Base-by-base conservation (phyloP, 2,888 invertebrate species). In the Nemotelus pantherinus region DNA sequence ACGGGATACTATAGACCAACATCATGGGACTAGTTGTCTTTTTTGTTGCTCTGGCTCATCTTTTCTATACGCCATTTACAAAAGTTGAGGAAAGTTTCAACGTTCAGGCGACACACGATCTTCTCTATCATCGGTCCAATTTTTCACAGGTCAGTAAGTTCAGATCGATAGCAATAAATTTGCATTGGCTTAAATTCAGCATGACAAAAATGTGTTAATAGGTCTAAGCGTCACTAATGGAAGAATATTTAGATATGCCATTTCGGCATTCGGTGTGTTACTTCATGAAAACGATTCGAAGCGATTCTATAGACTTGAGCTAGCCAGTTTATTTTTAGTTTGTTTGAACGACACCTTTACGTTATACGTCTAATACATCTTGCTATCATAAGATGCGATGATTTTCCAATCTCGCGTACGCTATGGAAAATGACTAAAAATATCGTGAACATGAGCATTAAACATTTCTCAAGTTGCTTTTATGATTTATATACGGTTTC, bases 1-100 rank as follows among this genome's bases (percentile, higher is more conserved):
- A 6, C 53, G 6, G 6, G 53, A 9, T 53, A 10, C 53, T 25
- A 25, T 25, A 25, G 25, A 41, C 45, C 47, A 47, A 48, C 55
- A 80, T 72, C 60, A 94, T 95, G 94, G 92, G 93, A 86, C 90
- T 92, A 84, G 88, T 94, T 86, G 88, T 94, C 83, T 91, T 93
- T 85, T 88, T 94, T 82, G 90, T 94, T 82, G 93, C 94, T 79
- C 90, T 92, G 82, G 90, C 93, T 82, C 95, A 96, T 87, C 88
- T 98, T 78, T 86, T 96, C 80, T 90, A 94, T 83, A 97, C 97
- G 84, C 99, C 99, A 75, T 98, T 94, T 86, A 98, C 98, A 3
- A 99, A 99, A 92, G 99, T 99, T 72, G 99, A 99, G 88, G 99
- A 99, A 89, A 99, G 98, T 88, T 99, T 99, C 87, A 99, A 98